Conservation (phyloP, 2,888 invertebrate species). For the Nemotelus pantherinus region DNA sequence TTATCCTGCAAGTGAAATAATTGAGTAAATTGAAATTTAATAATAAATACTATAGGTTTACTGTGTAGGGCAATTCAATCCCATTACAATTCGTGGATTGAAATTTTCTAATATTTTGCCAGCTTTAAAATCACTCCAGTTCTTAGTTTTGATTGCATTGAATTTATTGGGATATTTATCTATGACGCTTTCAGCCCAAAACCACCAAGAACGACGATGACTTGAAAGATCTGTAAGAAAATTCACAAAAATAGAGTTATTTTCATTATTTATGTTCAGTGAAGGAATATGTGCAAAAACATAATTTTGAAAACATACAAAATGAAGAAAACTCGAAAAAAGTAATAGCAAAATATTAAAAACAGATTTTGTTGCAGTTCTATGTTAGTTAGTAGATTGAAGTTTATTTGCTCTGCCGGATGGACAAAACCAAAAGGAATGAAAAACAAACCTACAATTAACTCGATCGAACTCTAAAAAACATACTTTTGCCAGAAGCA, state of each 20-base stretch:
- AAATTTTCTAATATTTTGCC: conserved; percentile 53
- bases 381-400: no score
- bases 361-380: no score
- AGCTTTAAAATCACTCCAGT: conserved; percentile 69
- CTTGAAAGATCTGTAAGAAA: conserved; percentile 67
- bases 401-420: no score
- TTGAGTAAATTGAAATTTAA: not conserved
- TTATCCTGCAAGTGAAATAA: not conserved
- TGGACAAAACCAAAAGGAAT: no score
- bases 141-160: conserved; percentile 68
- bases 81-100: conserved; percentile 57
- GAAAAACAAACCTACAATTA: no score
- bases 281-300: not conserved
- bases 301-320: not conserved
- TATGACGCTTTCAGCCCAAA: conserved; percentile 70
- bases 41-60: conserved; percentile 50
- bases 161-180: conserved; percentile 63
- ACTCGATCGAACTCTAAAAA: no score
- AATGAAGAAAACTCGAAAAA: not conserved
- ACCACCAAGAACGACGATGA: conserved; percentile 72
- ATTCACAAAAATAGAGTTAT: not conserved
- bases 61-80: conserved; percentile 61
- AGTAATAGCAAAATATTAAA: not conserved
- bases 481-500: no score
- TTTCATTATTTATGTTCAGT: not conserved